These are phyloP conservation scores for Platysteira castanea DNA, from an alignment of 2,113 vertebrate species.

Conservation along the genomic window DNA sequence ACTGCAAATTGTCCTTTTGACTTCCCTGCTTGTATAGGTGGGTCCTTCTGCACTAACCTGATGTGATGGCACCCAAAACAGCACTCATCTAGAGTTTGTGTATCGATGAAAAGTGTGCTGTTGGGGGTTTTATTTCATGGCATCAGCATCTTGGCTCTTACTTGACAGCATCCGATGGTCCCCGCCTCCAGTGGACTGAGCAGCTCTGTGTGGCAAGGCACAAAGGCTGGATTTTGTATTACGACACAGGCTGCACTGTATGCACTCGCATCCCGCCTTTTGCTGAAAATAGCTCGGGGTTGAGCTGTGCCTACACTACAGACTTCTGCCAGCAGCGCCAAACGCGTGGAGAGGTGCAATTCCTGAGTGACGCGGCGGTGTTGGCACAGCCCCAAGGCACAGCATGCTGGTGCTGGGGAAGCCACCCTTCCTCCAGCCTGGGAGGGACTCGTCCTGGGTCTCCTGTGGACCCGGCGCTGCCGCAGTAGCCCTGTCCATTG, in stretches of 20 bases:
- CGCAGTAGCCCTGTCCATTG: accelerated
- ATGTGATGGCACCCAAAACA: accelerated
- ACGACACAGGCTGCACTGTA: accelerated
- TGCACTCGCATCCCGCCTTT: accelerated
- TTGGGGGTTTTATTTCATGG: background rate
- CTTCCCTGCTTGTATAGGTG: accelerated
- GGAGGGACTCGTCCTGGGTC: accelerated
- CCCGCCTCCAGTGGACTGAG: background rate
- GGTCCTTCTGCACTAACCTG: background rate
- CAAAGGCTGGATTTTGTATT: background rate
- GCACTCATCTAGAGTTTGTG: accelerated
- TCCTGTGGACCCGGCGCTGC: background rate
- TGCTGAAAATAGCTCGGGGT: background rate
- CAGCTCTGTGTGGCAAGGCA: background rate
- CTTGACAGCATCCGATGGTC: background rate
- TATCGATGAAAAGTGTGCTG: background rate
- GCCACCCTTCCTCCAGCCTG: background rate
- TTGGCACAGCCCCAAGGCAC: background rate
- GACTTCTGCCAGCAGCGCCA: background rate
- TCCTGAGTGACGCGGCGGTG: accelerated
- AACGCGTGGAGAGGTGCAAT: background rate
- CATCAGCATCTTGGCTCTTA: background rate
- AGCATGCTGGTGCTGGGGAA: accelerated
- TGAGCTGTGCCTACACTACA: background rate
- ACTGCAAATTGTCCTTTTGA: background rate